Evolutionary conservation across 2,113 vertebrate genomes (phyloP), one percentile per base, ranked within the genome.

Genomic region (Corythoichthys intestinalis): DNA sequence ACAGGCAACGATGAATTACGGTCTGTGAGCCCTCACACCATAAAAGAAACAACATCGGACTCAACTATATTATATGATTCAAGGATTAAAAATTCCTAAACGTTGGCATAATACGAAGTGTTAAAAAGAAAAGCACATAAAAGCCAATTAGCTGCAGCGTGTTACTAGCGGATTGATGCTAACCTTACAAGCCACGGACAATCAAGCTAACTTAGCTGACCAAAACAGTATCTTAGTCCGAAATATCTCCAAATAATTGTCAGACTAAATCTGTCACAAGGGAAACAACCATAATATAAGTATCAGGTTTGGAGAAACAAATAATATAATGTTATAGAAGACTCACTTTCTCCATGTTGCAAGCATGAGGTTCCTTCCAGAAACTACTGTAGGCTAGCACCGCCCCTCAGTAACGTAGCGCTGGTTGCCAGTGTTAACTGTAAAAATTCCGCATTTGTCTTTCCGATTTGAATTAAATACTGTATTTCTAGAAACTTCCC

Each of bases 301-400:
- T 37, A 7, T 66, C 6, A 2, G 20, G 34, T 15, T 49, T 4
- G 2, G 35, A 13, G 13, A 66, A 66, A 11, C 34, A 52, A 17
- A 39, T 28, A 44, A 53, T 1, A 71, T 14, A 2, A 39, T 4
- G 69, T 65, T 68, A 34, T 37, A 54, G 59, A 60, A 56, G 67
- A 91, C 92, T 92, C 78, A 93, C 92, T 87, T 92, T 93, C 82
- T 92, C 92, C 92, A 93, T 93, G 85, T 73, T 88, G 81, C 75
- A 80, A 81, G 87, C 90, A 93, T 91, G 91, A 91, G 91, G 90
- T 90, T 92, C 90, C 88, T 90, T 90, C 88, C 80, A 93, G 92
- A 92, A 93, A 85, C 89, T 91, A 92, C 91, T 86, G 81, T 69
- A 83, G 71, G 67, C 44, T 65, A 67, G 84, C 87, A 44, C 90